phyloP scores from a whole-genome alignment of 2,797 vertebrate genomes.

The Rhynchotus rufescens region DNA sequence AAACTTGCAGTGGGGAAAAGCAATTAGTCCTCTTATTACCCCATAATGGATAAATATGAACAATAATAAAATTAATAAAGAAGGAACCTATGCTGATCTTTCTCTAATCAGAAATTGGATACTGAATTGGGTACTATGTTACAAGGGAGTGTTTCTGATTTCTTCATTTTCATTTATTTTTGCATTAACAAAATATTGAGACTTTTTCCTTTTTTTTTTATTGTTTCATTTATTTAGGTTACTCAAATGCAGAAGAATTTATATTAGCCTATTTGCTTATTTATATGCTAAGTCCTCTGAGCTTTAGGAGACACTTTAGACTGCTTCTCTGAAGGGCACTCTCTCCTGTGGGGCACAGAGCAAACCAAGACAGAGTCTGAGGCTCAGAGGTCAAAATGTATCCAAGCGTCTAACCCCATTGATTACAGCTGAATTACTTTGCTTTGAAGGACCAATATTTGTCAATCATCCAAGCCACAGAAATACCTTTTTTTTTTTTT shows the following conservation, averaged over 20 bases:
- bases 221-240: background rate
- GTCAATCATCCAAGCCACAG: background rate
- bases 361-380: background rate
- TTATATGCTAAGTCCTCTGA: background rate
- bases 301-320: background rate
- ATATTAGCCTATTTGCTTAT: background rate
- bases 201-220: background rate
- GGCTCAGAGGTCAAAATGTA: background rate
- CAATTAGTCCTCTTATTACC: background rate
- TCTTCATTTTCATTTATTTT: background rate
- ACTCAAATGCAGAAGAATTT: background rate
- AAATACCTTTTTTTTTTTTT: background rate
- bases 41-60: background rate
- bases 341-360: background rate
- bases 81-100: background rate
- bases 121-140: background rate
- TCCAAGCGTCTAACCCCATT: background rate
- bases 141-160: background rate
- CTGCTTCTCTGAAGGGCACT: background rate
- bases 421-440: background rate
- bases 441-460: background rate
- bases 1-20: background rate
- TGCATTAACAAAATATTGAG: background rate
- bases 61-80: background rate
- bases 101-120: background rate